Evolutionary conservation across 2,888 invertebrate genomes (phyloP).

Genomic region (Amblyjoppa proteus): DNA sequence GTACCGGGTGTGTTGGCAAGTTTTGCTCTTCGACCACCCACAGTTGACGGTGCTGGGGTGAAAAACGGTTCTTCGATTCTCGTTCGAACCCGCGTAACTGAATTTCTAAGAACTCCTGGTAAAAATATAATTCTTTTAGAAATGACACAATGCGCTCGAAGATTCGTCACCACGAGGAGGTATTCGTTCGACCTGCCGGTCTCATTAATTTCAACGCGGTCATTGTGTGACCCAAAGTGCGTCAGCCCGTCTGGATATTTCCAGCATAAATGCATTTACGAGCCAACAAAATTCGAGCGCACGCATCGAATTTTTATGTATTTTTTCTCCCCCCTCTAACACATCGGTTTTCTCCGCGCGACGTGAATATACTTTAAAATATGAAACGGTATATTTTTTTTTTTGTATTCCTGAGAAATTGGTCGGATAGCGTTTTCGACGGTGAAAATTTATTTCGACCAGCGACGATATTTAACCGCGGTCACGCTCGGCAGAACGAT

Average conservation of each 20-base stretch:
- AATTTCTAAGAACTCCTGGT: constrained; percentile 36
- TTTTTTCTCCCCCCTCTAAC: neutral
- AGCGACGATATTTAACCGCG: constrained; percentile 19
- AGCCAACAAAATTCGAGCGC: constrained; percentile 39
- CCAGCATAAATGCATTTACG: constrained; percentile 13
- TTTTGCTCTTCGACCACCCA: constrained; percentile 47
- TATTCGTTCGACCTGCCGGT: constrained; percentile 33
- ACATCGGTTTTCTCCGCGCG: neutral
- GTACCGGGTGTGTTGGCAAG: constrained; percentile 3
- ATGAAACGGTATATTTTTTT: constrained; percentile 8
- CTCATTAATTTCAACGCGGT: constrained; percentile 16
- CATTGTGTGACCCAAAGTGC: constrained; percentile 35
- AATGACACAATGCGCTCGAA: constrained; percentile 31
- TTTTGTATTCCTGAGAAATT: neutral
- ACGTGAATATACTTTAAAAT: constrained; percentile 40
- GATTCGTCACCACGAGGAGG: constrained; percentile 40
- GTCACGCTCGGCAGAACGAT: constrained; percentile 24
- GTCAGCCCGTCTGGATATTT: neutral
- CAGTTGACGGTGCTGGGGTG: constrained; percentile 13
- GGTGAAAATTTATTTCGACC: constrained; percentile 35
- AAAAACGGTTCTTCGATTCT: constrained; percentile 21
- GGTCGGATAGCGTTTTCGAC: constrained; percentile 8
- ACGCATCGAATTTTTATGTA: constrained; percentile 14
- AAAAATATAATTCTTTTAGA: constrained; percentile 36
- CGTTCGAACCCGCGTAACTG: constrained; percentile 15